These are phyloP conservation scores for Microctenopoma stevenorrisi DNA, from an alignment of 2,797 vertebrate genomes.

Conservation along the genomic window DNA sequence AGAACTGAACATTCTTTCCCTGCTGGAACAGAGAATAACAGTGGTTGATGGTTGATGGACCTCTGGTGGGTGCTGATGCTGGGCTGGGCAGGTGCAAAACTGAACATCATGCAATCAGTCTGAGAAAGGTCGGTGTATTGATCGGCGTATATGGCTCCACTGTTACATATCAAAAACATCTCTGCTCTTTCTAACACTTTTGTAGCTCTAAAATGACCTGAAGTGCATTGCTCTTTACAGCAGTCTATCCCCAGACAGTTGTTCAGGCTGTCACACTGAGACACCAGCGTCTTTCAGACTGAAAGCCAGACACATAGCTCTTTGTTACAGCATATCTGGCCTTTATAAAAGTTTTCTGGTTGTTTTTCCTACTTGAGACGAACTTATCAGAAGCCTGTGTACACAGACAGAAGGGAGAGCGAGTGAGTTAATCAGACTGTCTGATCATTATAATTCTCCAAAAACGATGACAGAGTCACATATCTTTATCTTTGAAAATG, in stretches of 20 bases:
- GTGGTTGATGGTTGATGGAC: constrained; percentile 53
- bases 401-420: constrained; percentile 27
- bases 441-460: constrained; percentile 27
- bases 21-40: constrained; percentile 50
- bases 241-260: constrained; percentile 37
- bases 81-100: constrained; percentile 22
- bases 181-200: constrained; percentile 49
- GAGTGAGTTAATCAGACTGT: constrained; percentile 30
- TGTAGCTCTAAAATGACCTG: constrained; percentile 39
- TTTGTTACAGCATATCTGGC: constrained; percentile 49
- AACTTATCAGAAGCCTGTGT: constrained; percentile 43
- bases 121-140: constrained; percentile 65
- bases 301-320: constrained; percentile 56
- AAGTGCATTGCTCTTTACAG: constrained; percentile 54
- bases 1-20: neutral
- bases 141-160: constrained; percentile 55
- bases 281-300: constrained; percentile 25
- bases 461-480: constrained; percentile 24
- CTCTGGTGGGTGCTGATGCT: constrained; percentile 41
- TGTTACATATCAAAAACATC: constrained; percentile 68
- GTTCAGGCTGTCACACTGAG: constrained; percentile 14
- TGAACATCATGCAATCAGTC: constrained; percentile 58
- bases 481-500: constrained; percentile 42
- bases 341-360: constrained; percentile 51
- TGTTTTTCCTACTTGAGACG: constrained; percentile 31